Conservation (phyloP, 2,888 invertebrate species). For the Limnephilus lunatus region DNA sequence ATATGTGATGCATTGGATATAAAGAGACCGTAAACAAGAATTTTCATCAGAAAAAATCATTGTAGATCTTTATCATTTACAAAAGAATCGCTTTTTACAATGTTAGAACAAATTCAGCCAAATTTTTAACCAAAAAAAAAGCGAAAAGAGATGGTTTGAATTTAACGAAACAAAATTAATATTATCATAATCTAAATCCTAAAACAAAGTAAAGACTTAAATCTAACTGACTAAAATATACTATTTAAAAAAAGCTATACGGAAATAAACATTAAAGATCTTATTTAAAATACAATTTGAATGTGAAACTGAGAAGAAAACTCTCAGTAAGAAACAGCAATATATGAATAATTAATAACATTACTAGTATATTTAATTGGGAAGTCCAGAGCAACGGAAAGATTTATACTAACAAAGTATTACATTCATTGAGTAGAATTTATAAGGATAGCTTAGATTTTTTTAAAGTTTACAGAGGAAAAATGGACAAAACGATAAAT, state of each 20-base stretch:
- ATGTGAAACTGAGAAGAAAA: not conserved
- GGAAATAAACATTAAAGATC: not conserved
- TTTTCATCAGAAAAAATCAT: not conserved
- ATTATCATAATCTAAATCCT: not conserved
- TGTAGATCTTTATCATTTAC: not conserved
- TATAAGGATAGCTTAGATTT: not conserved
- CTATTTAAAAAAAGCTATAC: conserved; percentile 2
- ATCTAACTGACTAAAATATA: conserved; percentile 8
- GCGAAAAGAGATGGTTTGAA: not conserved
- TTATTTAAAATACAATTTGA: not conserved
- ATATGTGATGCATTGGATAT: not conserved
- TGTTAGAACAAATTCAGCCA: not conserved
- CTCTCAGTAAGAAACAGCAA: not conserved
- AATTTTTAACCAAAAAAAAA: not conserved
- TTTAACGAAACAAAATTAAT: not conserved
- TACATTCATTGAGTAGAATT: not conserved
- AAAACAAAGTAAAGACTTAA: conserved; percentile 3
- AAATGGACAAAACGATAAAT: not conserved
- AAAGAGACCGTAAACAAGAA: not conserved
- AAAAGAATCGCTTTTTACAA: not conserved
- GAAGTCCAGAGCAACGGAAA: not conserved
- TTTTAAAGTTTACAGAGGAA: not conserved
- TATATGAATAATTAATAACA: not conserved
- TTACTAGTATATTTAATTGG: not conserved
- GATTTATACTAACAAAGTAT: not conserved